Percentiles rank a stretch among this genome's conserved stretches.
phyloP scores from a whole-genome alignment of 2,888 invertebrate genomes.

The Galerucella calmariensis region DNA sequence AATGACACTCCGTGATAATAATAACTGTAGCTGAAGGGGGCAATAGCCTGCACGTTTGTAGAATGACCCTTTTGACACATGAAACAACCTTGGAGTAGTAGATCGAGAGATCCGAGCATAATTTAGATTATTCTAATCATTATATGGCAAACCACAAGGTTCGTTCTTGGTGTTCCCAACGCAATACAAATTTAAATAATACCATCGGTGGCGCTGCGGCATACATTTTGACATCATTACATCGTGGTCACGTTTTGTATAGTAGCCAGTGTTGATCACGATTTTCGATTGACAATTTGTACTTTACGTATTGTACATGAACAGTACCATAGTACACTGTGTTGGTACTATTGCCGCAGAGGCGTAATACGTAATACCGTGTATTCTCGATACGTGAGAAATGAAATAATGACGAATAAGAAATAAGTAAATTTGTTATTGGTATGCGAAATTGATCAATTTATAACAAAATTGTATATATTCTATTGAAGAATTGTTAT shows the following conservation, averaged over 20 bases:
- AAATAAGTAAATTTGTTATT: conserved; percentile 12
- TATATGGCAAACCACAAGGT: conserved; percentile 58
- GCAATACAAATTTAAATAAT: conserved; percentile 56
- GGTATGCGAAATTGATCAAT: conserved; percentile 16
- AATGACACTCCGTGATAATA: neutral
- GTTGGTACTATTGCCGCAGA: conserved; percentile 28
- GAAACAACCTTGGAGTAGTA: conserved; percentile 33
- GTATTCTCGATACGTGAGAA: conserved; percentile 17
- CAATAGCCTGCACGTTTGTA: conserved; percentile 15
- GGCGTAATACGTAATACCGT: conserved; percentile 25
- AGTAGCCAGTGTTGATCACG: conserved; percentile 64
- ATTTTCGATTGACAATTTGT: conserved; percentile 58
- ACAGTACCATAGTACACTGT: conserved; percentile 27
- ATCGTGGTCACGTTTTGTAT: conserved; percentile 63
- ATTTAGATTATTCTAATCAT: conserved; percentile 50
- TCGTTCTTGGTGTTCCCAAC: conserved; percentile 50
- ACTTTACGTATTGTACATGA: conserved; percentile 32
- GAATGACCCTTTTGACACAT: conserved; percentile 35
- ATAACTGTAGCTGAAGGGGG: conserved; percentile 9
- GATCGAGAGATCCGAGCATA: conserved; percentile 41
- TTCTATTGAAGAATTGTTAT: neutral
- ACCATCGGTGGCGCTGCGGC: conserved; percentile 49
- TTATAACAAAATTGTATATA: neutral
- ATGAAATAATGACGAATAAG: conserved; percentile 3
- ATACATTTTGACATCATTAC: conserved; percentile 64